Base-by-base conservation (phyloP, 2,888 invertebrate genomes). In the Mantis religiosa region DNA sequence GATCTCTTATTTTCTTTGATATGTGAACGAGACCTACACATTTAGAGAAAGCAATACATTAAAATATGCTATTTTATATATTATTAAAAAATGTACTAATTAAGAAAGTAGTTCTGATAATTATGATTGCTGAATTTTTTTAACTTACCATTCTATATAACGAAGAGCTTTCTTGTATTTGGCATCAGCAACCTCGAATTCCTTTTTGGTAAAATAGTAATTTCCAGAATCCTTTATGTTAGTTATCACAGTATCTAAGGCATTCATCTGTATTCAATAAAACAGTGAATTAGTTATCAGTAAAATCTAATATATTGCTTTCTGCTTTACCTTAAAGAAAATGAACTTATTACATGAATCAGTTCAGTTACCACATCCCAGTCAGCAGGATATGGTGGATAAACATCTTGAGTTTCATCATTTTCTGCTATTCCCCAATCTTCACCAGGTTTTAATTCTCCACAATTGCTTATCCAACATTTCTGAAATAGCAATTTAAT, bases 151-250 rank as follows among this genome's bases (percentile, higher is more conserved):
- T 12, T 95, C 93, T 89, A 96, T 94, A 92, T 97, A 98, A 88
- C 97, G 95, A 90, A 97, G 93, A 30, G 97, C 96, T 93, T 98
- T 98, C 90, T 94, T 94, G 92, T 98, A 98, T 92, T 98, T 98
- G 90, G 96, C 94, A 71, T 95, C 94, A 0, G 98, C 97, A 81
- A 95, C 94, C 20, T 94, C 92, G 92, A 94, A 96, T 89, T 95
- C 94, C 27, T 95, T 94, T 88, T 94, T 93, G 12, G 94, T 93
- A 92, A 95, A 98, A 91, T 94, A 95, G 89, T 93, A 91, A 93
- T 98, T 98, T 25, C 98, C 98, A 8, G 96, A 95, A 90, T 94
- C 93, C 92, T 97, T 97, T 88, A 97, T 95, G 89, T 93, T 93
- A 28, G 93, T 93, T 27, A 95, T 94, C 12, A 97, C 94, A 88